These are phyloP conservation scores for Myodes glareolus DNA, from an alignment of 2,113 vertebrate genomes.

Conservation along the genomic window DNA sequence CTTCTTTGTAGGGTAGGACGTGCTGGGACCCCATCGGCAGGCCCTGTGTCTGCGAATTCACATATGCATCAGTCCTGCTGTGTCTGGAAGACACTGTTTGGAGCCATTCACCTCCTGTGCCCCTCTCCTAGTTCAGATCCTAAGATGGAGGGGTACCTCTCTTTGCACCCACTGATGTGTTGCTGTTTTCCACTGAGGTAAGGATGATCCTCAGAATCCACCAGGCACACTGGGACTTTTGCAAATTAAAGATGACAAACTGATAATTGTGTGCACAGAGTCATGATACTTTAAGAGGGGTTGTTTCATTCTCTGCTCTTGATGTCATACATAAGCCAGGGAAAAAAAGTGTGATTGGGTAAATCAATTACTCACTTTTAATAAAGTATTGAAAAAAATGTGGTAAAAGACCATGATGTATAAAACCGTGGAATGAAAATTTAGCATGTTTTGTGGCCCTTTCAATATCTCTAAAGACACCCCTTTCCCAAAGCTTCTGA, in stretches of 20 bases:
- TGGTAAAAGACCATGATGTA: not conserved
- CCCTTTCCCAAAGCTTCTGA: not conserved
- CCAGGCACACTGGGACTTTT: not conserved
- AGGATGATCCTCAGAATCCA: not conserved
- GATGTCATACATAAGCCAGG: not conserved
- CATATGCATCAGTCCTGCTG: not conserved
- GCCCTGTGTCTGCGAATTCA: not conserved
- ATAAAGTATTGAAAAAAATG: conserved; percentile 2
- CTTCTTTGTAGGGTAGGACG: not conserved
- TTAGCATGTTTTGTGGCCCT: not conserved
- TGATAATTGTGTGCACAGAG: not conserved
- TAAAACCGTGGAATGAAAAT: not conserved
- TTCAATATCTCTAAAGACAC: not conserved
- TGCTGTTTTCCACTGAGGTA: not conserved
- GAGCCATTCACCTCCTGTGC: not conserved
- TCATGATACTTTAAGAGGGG: not conserved
- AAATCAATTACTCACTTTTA: not conserved
- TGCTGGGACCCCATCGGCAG: not conserved
- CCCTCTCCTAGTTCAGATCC: no score
- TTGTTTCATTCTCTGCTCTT: not conserved
- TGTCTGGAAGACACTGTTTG: not conserved
- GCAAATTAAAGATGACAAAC: not conserved
- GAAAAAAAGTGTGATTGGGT: not conserved
- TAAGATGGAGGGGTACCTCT: not conserved
- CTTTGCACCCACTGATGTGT: not conserved